Evolutionary conservation across 2,797 vertebrate genomes (phyloP).

Genomic region (Manis javanica): DNA sequence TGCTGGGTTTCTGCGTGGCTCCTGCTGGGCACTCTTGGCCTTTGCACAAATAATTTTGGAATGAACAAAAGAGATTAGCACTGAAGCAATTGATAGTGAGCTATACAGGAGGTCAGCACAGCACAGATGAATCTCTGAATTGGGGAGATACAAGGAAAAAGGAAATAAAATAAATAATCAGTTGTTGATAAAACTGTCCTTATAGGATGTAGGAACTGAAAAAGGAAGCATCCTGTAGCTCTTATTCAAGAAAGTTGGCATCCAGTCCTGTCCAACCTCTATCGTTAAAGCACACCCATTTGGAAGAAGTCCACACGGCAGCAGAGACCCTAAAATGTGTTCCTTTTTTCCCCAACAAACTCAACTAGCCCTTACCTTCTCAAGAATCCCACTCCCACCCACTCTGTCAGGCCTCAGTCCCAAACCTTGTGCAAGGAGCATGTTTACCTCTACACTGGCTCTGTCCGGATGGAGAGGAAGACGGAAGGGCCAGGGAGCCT

Average conservation of each 20-base stretch:
- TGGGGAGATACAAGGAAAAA: background rate
- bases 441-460: background rate
- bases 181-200: background rate
- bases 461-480: background rate
- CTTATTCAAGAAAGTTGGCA: background rate
- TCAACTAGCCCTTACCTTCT: background rate
- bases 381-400: too few relatives aligned
- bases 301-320: background rate
- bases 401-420: background rate
- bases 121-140: constrained; percentile 41
- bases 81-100: constrained; percentile 49
- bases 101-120: background rate
- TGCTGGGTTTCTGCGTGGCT: background rate
- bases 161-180: constrained; percentile 22
- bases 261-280: background rate
- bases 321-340: background rate
- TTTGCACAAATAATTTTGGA: constrained; percentile 58
- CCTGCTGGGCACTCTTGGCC: constrained; percentile 1
- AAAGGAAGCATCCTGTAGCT: background rate
- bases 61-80: constrained; percentile 67
- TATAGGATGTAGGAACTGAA: background rate
- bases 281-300: background rate
- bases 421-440: background rate
- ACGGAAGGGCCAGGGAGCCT: background rate
- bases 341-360: background rate